Percentiles rank a stretch among this genome's conserved stretches.
Evolutionary conservation across 2,888 invertebrate species (phyloP).

Genomic region (Rotaria socialis): DNA sequence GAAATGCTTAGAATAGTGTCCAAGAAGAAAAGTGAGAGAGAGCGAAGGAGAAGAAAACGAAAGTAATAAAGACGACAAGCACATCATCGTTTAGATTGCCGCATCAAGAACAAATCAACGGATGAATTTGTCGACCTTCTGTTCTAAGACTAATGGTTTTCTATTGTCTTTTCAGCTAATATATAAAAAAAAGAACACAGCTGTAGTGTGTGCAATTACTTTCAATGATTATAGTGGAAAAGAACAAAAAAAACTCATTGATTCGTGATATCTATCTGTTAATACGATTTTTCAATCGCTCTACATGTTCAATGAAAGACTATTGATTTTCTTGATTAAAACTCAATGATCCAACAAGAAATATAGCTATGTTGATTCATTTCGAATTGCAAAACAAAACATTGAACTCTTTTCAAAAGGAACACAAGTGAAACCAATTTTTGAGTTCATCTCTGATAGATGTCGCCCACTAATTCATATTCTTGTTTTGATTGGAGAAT

Average conservation of each 20-base stretch:
- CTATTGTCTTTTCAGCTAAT: background rate
- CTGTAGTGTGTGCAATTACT: background rate
- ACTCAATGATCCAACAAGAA: too few relatives aligned
- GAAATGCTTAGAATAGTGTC: background rate
- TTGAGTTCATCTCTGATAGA: background rate
- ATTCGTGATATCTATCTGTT: background rate
- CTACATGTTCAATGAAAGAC: background rate
- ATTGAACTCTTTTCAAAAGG: too few relatives aligned
- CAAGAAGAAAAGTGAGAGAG: background rate
- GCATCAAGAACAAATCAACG: conserved; percentile 13
- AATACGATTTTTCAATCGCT: background rate
- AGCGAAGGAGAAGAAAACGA: background rate
- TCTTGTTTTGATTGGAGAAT: background rate
- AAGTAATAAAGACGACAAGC: background rate
- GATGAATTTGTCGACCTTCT: background rate
- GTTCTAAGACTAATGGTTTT: background rate
- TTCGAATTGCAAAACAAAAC: too few relatives aligned
- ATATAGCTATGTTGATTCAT: too few relatives aligned
- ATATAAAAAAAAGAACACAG: background rate
- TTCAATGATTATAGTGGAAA: background rate
- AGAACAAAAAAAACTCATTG: background rate
- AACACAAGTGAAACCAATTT: too few relatives aligned
- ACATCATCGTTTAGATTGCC: background rate
- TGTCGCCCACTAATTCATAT: background rate
- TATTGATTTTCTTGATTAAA: background rate